Conservation (phyloP, 2,797 vertebrate genomes). For the Alectoris magna region DNA sequence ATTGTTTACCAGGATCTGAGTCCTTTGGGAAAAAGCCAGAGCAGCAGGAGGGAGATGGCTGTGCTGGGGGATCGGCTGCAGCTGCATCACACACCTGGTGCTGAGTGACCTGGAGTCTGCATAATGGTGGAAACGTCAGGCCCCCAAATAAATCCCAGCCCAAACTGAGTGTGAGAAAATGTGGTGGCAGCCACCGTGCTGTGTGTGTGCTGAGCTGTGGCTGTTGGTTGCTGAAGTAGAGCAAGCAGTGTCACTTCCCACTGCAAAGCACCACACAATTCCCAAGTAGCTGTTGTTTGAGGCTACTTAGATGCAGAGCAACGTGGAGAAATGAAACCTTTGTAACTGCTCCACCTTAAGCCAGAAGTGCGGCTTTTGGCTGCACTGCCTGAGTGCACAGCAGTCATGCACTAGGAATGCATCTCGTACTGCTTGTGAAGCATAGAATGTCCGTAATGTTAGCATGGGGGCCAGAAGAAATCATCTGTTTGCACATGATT, state of each 20-base stretch:
- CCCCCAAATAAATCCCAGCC: neutral
- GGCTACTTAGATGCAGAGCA: neutral
- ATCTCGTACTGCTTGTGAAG: rapidly evolving
- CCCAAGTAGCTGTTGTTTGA: neutral
- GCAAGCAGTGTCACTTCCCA: no score
- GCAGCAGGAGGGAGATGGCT: neutral
- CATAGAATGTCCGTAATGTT: rapidly evolving
- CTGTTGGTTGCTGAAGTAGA: neutral
- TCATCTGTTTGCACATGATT: neutral
- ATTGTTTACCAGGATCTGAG: neutral
- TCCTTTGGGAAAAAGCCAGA: neutral
- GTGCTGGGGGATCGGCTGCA: neutral
- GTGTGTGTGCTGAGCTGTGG: neutral
- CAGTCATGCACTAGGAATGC: neutral
- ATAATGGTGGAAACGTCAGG: neutral
- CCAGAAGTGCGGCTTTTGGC: neutral
- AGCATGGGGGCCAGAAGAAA: neutral
- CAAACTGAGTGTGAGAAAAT: neutral
- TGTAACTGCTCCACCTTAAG: neutral
- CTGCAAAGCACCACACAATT: neutral
- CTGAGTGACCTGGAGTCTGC: neutral
- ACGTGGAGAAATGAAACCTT: neutral
- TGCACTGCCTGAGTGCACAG: neutral
- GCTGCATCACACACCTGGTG: neutral
- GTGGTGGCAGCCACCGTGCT: no score